Evolutionary conservation across 2,888 invertebrate species (phyloP), one percentile per base, ranked within the genome.

Genomic region (Andrena dorsata): DNA sequence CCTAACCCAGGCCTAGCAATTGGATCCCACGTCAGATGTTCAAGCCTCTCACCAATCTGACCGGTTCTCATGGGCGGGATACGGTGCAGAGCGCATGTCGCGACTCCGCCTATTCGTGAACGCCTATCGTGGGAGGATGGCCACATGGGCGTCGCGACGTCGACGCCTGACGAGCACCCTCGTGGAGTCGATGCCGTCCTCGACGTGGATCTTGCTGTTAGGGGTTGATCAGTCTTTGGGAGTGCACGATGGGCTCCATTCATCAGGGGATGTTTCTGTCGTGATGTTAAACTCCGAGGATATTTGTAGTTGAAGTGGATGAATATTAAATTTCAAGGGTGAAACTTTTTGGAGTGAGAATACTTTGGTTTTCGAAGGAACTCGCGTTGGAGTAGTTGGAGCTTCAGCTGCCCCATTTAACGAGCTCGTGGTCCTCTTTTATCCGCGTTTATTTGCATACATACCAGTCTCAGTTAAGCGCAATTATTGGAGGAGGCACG

Each of bases 1-100:
- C 26, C 69, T 56, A 58, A 41, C 13, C 58, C 41, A 28, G 28
- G 20, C 26, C 41, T 28, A 20, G 83, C 90, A 87, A 91, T 91
- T 92, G 91, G 90, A 86, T 82, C 84, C 84, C 84, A 20, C 84
- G 90, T 76, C 91, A 91, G 92, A 90, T 91, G 81, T 81, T 84
- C 8, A 8, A 20, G 10, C 88, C 90, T 93, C 92, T 93, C 93
- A 93, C 78, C 81, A 65, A 81, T 78, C 72, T 69, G 26, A 5
- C 56, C 26, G 20, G 60, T 23, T 41, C 69, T 80, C 89, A 89
- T 86, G 91, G 92, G 90, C 93, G 78, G 78, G 13, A 58, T 56
- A 30, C 58, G 51, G 71, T 41, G 23, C 60, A 89, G 60, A 53
- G 91, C 91, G 92, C 91, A 91, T 90, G 91, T 88, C 87, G 69